A percentile compares a stretch with the other conserved stretches of the same genome.
Evolutionary conservation across 2,888 invertebrate genomes (phyloP).

Genomic region (Tortrix viridana): DNA sequence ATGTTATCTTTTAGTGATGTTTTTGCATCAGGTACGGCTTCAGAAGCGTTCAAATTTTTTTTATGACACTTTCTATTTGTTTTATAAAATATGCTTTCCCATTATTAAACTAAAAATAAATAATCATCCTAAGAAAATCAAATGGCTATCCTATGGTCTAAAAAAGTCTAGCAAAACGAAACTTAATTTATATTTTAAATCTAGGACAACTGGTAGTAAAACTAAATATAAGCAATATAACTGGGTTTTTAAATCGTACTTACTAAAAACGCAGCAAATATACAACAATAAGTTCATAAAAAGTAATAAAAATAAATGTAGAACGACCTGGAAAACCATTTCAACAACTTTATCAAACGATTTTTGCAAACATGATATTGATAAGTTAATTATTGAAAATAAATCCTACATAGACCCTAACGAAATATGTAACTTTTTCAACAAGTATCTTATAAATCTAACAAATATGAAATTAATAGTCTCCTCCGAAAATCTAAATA

Average conservation of each 20-base stretch:
- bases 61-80: not conserved
- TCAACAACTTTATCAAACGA: not conserved
- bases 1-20: not conserved
- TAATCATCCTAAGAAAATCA: not conserved
- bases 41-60: not conserved
- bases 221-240: not conserved
- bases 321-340: conserved; percentile 1
- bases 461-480: not conserved
- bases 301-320: not conserved
- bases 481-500: too few species aligned
- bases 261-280: not conserved
- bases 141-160: not conserved
- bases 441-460: not conserved
- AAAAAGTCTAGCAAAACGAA: conserved; percentile 3
- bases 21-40: not conserved
- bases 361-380: not conserved
- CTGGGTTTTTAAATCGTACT: not conserved
- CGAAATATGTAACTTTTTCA: not conserved
- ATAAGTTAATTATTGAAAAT: not conserved
- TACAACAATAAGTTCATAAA: not conserved
- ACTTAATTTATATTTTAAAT: not conserved
- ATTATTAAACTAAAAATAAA: not conserved
- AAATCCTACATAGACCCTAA: not conserved
- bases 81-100: conserved; percentile 1
- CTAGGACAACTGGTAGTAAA: not conserved